phyloP scores from a whole-genome alignment of 2,888 invertebrate genomes.

The Mesopsocus fuscifrons region DNA sequence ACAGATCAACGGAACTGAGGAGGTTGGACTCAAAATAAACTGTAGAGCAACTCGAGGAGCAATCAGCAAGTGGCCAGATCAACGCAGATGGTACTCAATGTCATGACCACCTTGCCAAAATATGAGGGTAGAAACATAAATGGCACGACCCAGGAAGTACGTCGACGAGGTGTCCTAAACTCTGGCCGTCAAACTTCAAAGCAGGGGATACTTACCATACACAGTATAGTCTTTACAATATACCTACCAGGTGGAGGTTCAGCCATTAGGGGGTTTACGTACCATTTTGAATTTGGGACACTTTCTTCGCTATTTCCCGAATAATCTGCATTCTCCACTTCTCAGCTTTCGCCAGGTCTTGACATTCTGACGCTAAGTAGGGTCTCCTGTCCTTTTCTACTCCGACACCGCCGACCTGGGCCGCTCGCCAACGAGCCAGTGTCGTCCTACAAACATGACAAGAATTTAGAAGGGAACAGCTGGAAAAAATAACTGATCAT shows the following conservation, averaged over 20 bases:
- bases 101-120: too few relatives aligned
- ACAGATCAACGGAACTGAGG: slow-evolving; percentile 8
- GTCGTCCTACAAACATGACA: slow-evolving; percentile 57
- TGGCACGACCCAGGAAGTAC: too few relatives aligned
- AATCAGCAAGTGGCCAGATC: too few relatives aligned
- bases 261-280: too few relatives aligned
- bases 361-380: slow-evolving; percentile 88
- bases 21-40: slow-evolving; percentile 2
- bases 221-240: too few relatives aligned
- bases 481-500: background rate
- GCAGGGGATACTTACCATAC: too few relatives aligned
- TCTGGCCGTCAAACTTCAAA: too few relatives aligned
- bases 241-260: too few relatives aligned
- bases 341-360: slow-evolving; percentile 78
- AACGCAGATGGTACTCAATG: too few relatives aligned
- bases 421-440: slow-evolving; percentile 92
- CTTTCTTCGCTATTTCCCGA: slow-evolving; percentile 93
- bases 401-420: slow-evolving; percentile 80
- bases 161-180: too few relatives aligned
- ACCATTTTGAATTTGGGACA: slow-evolving; percentile 97
- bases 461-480: slow-evolving; percentile 1
- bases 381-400: slow-evolving; percentile 73
- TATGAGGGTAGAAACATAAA: too few relatives aligned
- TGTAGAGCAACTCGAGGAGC: too few relatives aligned
- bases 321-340: slow-evolving; percentile 95